phyloP scores from a whole-genome alignment of 1,140 invertebrate genomes.

The Dysdera silvatica region DNA sequence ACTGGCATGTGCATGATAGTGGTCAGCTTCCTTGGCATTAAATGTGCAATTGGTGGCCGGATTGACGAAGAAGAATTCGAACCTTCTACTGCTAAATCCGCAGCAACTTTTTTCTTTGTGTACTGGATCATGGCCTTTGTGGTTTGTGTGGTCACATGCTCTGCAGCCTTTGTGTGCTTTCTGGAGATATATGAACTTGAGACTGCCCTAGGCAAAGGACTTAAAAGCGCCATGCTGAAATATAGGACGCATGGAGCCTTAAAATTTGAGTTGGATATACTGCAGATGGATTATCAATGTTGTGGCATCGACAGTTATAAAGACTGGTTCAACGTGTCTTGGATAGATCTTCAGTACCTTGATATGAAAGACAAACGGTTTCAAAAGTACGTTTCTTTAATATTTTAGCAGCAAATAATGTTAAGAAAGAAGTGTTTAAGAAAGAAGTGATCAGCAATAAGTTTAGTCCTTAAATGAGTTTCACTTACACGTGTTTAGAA shows the following conservation, averaged over 20 bases:
- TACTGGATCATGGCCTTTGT: not conserved
- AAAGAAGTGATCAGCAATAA: too few relatives aligned
- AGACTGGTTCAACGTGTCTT: conserved; percentile 22
- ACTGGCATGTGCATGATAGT: not conserved
- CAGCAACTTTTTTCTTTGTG: not conserved
- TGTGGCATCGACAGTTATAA: conserved; percentile 10
- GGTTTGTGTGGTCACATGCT: not conserved
- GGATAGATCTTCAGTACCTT: conserved; percentile 13
- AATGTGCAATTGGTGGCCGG: conserved; percentile 9
- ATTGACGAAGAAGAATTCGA: not conserved
- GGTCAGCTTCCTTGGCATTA: conserved; percentile 4
- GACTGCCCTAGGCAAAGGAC: not conserved
- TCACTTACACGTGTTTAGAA: too few relatives aligned
- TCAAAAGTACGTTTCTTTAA: too few relatives aligned
- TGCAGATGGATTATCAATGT: conserved; percentile 15
- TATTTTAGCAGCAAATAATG: too few relatives aligned
- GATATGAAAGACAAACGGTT: too few relatives aligned
- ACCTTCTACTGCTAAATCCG: conserved; percentile 8
- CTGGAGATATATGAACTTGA: not conserved
- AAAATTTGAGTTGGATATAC: conserved; percentile 2
- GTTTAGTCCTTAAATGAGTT: too few relatives aligned
- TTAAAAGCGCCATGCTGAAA: conserved; percentile 11
- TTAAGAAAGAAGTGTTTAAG: too few relatives aligned
- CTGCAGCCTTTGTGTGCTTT: conserved; percentile 3
- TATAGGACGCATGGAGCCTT: not conserved